phyloP scores from a whole-genome alignment of 2,888 invertebrate species.

The Syritta pipiens region DNA sequence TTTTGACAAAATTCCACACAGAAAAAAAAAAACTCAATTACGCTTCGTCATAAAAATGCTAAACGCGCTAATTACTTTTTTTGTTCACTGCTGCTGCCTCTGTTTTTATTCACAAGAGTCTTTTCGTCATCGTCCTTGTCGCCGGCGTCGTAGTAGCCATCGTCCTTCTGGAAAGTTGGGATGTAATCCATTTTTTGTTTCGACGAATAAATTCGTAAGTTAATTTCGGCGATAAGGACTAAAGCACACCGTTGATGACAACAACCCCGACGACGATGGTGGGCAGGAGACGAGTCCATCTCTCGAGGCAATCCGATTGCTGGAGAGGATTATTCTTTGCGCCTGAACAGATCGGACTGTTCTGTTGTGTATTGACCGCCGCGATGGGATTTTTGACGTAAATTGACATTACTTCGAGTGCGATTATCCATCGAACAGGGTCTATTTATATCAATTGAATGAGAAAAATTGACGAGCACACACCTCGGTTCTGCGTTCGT shows the following conservation, averaged over 20 bases:
- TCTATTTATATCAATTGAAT: constrained; percentile 51
- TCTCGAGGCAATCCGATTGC: constrained; percentile 42
- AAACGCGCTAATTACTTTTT: constrained; percentile 64
- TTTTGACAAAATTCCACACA: constrained; percentile 36
- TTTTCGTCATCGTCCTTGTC: no score
- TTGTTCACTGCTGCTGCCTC: neutral
- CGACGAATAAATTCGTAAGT: constrained; percentile 36
- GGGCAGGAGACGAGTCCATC: constrained; percentile 20
- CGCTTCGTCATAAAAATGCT: constrained; percentile 63
- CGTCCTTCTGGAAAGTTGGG: neutral
- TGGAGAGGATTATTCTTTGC: constrained; percentile 54
- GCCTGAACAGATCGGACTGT: no score
- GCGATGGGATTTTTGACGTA: no score
- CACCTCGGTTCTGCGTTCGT: neutral
- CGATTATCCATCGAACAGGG: constrained; percentile 36
- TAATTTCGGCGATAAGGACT: constrained; percentile 46
- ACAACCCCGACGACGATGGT: constrained; percentile 1
- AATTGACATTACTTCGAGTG: constrained; percentile 36
- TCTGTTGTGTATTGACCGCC: no score
- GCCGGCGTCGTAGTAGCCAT: no score
- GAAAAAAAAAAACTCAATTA: constrained; percentile 51
- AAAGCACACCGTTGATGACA: constrained; percentile 39
- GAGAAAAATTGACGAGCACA: constrained; percentile 10
- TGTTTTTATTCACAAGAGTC: constrained; percentile 4
- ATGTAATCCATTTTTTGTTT: neutral